Evolutionary conservation across 2,888 invertebrate genomes (phyloP).

Genomic region (Agrochola macilenta): DNA sequence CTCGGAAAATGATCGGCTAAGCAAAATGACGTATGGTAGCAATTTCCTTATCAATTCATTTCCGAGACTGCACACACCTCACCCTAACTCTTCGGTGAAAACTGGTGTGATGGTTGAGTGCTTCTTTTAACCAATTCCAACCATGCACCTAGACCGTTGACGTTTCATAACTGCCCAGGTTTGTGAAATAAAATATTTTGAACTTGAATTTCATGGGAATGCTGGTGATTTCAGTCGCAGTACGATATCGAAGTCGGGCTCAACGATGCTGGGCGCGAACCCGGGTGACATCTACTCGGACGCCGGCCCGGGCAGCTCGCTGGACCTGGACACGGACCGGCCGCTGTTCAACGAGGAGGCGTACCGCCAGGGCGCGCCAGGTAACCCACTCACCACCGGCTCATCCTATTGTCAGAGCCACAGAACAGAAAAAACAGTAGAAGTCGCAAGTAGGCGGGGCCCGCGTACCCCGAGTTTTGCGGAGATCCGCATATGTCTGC

Average conservation of each 20-base stretch:
- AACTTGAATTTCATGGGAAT: not conserved
- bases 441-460: too few species aligned
- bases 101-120: too few species aligned
- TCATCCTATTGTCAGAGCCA: too few species aligned
- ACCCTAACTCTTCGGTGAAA: not conserved
- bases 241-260: slow-evolving; percentile 59
- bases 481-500: too few species aligned
- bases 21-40: not conserved
- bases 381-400: slow-evolving; percentile 14
- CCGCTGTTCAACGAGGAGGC: slow-evolving; percentile 91
- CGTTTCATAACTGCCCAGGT: not conserved
- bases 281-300: slow-evolving; percentile 90
- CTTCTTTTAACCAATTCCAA: not conserved
- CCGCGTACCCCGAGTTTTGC: too few species aligned
- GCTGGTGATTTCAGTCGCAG: slow-evolving; percentile 49
- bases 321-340: slow-evolving; percentile 92
- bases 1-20: too few species aligned
- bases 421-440: too few species aligned
- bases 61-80: not conserved
- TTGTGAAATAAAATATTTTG: not conserved
- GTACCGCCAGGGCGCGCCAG: slow-evolving; percentile 70
- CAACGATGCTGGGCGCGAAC: slow-evolving; percentile 83
- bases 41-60: not conserved
- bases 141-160: not conserved
- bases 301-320: slow-evolving; percentile 87